Conservation (phyloP, 2,888 invertebrate genomes). For the Sarcophaga subvicina region DNA sequence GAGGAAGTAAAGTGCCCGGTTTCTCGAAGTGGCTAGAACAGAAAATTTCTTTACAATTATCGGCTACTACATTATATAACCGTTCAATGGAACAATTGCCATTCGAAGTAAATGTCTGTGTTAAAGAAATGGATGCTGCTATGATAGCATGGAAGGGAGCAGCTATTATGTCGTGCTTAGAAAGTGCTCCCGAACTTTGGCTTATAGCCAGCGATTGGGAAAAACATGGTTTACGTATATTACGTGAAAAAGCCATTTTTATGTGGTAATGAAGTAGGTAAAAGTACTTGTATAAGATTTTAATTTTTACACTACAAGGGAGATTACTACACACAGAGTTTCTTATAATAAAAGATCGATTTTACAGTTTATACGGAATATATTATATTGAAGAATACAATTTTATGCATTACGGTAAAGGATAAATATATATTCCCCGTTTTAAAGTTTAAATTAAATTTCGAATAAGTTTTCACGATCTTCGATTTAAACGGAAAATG, state of each 20-base stretch:
- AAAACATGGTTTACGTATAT: slow-evolving; percentile 90
- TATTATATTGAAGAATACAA: no score
- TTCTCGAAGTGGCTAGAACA: slow-evolving; percentile 94
- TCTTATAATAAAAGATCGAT: no score
- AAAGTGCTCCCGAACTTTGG: slow-evolving; percentile 97
- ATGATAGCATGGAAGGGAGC: slow-evolving; percentile 98
- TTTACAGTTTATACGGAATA: no score
- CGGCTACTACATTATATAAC: slow-evolving; percentile 82
- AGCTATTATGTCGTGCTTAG: slow-evolving; percentile 94
- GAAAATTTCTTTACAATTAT: slow-evolving; percentile 90
- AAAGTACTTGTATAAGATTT: no score
- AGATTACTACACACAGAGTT: no score
- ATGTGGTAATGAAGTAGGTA: slow-evolving; percentile 85
- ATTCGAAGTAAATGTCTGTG: slow-evolving; percentile 94
- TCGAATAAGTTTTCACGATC: no score
- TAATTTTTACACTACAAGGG: no score
- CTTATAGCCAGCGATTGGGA: slow-evolving; percentile 93
- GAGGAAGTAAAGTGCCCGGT: slow-evolving; percentile 93
- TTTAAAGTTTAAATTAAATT: no score
- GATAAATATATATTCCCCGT: no score
- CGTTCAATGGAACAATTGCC: slow-evolving; percentile 83
- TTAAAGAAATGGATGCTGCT: slow-evolving; percentile 95
- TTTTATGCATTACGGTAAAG: no score
- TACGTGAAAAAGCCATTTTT: slow-evolving; percentile 96
- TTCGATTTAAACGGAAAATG: no score